Base-by-base conservation (phyloP, 2,113 vertebrate genomes). In the Cercopithecus mona region DNA sequence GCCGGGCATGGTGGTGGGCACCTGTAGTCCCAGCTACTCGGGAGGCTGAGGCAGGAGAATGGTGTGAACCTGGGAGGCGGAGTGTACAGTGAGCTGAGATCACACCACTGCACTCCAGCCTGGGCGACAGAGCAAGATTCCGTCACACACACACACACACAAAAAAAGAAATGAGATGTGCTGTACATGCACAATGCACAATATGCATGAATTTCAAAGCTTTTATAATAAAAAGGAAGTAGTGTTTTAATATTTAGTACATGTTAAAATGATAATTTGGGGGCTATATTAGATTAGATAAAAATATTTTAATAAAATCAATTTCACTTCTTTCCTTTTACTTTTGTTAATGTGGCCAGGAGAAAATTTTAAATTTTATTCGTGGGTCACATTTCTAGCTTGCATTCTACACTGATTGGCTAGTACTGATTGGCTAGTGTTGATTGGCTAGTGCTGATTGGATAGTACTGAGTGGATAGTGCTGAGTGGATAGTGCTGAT, bases 1-100 rank as follows among this genome's bases (percentile, higher is more conserved):
- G 17, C 52, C 2, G 0, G 52, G 52, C 0, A 0, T 55, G 52
- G 17, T 55, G 52, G 17, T 6, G 17, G 52, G 52, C 0, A 0
- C 6, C 52, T 55, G 52, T 55, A 55, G 17, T 55, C 52, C 17
- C 52, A 55, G 17, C 52, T 55, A 55, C 52, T 55, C 6, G 2
- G 6, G 52, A 55, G 52, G 52, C 52, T 20, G 17, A 55, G 52
- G 52, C 17, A 55, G 52, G 17, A 55, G 52, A 55, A 18, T 55
- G 52, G 52, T 4, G 52, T 55, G 52, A 55, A 17, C 17, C 52
- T 18, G 6, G 52, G 52, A 55, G 17, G 52, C 2, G 2, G 52
- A 55, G 17, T 6, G 20, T 55, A 18, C 52, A 55, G 52, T 55
- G 52, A 20, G 52, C 52, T 0, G 52, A 55, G 52, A 55, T 55